A percentile compares a stretch with the other conserved stretches of the same genome.
Evolutionary conservation across 2,113 vertebrate genomes (phyloP).

Genomic region (Lepisosteus osseus): DNA sequence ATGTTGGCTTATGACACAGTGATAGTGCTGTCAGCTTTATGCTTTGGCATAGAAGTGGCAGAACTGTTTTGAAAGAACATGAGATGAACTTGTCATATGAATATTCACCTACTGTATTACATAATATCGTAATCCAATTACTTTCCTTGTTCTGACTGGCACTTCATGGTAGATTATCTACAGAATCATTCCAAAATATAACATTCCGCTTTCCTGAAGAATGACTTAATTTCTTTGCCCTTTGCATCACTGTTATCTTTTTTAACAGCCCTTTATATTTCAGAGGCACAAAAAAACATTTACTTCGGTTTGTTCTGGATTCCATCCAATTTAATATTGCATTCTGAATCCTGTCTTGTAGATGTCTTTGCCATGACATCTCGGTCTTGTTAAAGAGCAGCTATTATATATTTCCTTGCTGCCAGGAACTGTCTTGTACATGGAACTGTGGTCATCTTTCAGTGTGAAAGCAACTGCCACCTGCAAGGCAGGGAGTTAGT

Average conservation of each 20-base stretch:
- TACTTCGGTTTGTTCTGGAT: background rate
- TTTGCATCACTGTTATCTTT: background rate
- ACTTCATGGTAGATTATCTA: too few relatives aligned
- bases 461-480: background rate
- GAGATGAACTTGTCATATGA: too few relatives aligned
- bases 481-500: background rate
- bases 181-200: too few relatives aligned
- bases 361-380: slow-evolving; percentile 1
- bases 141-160: too few relatives aligned
- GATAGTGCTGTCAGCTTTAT: too few relatives aligned
- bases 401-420: slow-evolving; percentile 11
- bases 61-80: too few relatives aligned
- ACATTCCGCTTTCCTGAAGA: too few relatives aligned
- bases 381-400: slow-evolving; percentile 18
- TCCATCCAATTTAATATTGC: background rate
- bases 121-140: too few relatives aligned
- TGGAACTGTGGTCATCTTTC: background rate
- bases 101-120: too few relatives aligned
- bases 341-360: background rate
- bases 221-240: too few relatives aligned
- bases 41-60: too few relatives aligned
- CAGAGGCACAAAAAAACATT: background rate
- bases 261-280: slow-evolving; percentile 2
- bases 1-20: too few relatives aligned
- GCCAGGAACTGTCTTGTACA: background rate